Conservation (phyloP, 2,797 vertebrate species). For the Spinibarbus caldwelli region DNA sequence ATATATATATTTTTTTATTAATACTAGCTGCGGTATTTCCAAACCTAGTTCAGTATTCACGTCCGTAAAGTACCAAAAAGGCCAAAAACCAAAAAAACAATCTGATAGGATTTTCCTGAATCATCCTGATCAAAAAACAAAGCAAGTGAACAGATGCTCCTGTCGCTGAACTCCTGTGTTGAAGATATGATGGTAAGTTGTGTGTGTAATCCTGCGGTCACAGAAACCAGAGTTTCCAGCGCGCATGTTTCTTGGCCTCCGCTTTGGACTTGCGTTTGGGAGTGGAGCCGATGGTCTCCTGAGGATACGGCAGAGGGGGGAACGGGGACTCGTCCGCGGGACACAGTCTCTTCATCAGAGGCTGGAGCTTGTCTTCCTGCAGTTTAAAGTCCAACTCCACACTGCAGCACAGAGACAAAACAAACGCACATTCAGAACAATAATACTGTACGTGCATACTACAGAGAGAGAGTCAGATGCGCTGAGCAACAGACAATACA, state of each 20-base stretch:
- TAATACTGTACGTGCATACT: not conserved
- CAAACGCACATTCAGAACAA: not conserved
- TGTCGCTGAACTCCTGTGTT: not conserved
- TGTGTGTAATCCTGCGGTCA: conserved; percentile 69
- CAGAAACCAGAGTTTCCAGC: conserved; percentile 99
- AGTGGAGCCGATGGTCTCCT: conserved; percentile 93
- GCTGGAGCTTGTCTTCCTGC: conserved; percentile 96
- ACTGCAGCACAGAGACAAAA: conserved; percentile 70
- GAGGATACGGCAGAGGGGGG: conserved; percentile 92
- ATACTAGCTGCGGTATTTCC: conserved; percentile 57
- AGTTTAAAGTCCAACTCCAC: conserved; percentile 99
- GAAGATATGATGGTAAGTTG: not conserved
- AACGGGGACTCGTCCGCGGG: conserved; percentile 89
- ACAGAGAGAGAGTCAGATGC: not conserved
- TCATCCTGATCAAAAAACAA: not conserved
- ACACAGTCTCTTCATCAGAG: conserved; percentile 94
- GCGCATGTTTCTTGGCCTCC: conserved; percentile 97
- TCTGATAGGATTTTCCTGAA: not conserved
- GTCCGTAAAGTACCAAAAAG: conserved; percentile 7
- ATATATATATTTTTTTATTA: not conserved
- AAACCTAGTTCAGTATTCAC: conserved; percentile 59
- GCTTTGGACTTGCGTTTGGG: conserved; percentile 99
- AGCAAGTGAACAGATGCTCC: not conserved
- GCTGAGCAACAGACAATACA: not conserved
- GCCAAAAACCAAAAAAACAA: not conserved